Conservation (phyloP, 2,113 vertebrate genomes). For the Choloepus hoffmanni region DNA sequence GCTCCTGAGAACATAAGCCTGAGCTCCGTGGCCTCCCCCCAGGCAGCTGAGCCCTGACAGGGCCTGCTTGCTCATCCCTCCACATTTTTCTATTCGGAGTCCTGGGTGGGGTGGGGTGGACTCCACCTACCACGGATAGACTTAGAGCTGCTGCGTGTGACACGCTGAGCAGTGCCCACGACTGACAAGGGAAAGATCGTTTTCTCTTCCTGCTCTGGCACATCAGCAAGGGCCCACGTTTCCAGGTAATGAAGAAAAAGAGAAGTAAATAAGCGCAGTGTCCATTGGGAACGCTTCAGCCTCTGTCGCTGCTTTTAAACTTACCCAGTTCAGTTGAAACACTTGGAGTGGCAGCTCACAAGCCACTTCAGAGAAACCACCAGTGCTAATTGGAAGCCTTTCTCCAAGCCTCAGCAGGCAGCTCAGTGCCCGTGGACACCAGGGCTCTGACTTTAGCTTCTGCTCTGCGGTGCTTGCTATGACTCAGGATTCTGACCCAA, state of each 20-base stretch:
- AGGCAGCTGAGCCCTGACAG: rapidly evolving
- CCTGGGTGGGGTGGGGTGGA: not conserved
- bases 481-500: not conserved
- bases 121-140: not conserved
- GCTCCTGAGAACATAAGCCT: not conserved
- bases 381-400: not conserved
- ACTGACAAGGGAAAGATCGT: not conserved
- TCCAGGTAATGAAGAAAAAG: not conserved
- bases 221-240: not conserved
- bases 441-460: not conserved
- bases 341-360: not conserved
- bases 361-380: slow-evolving; percentile 37
- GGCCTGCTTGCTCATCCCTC: not conserved
- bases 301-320: not conserved
- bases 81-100: rapidly evolving
- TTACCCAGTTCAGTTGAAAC: not conserved
- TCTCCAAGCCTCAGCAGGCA: not conserved
- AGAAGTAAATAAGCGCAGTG: not conserved
- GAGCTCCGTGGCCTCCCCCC: not conserved
- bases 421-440: not conserved
- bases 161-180: not conserved
- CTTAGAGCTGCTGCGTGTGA: not conserved
- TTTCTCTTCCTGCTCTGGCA: not conserved
- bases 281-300: not conserved
- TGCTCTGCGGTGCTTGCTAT: not conserved